Evolutionary conservation across 2,888 invertebrate genomes (phyloP).

Genomic region (Proisotoma minuta): DNA sequence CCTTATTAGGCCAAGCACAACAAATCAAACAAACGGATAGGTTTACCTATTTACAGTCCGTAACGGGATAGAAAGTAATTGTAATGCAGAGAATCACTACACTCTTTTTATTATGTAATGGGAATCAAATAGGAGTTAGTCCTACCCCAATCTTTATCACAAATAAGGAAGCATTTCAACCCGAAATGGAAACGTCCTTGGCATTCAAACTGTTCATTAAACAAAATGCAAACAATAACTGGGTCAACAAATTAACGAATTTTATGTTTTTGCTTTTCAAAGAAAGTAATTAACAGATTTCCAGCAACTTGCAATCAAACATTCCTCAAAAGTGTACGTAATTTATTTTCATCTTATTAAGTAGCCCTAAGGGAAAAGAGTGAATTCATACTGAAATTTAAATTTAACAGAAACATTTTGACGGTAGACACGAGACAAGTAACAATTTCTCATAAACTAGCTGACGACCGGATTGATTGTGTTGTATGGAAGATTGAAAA

Average conservation of each 20-base stretch:
- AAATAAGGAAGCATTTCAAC: no score
- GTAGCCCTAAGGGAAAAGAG: no score
- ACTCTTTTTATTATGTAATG: conserved; percentile 4
- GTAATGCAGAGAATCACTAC: conserved; percentile 8
- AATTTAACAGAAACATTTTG: no score
- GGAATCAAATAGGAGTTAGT: not conserved
- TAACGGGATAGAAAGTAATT: conserved; percentile 17
- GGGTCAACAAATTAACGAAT: conserved; percentile 13
- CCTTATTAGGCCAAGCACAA: conserved; percentile 35
- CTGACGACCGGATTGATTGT: not conserved
- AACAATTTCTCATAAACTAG: no score
- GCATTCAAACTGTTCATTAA: conserved; percentile 18
- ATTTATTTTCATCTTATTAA: no score
- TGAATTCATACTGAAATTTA: no score
- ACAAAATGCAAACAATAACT: not conserved
- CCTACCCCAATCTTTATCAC: conserved; percentile 41
- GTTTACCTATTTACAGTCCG: conserved; percentile 12
- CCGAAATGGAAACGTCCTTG: conserved; percentile 39
- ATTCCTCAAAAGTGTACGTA: no score
- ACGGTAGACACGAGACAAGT: no score
- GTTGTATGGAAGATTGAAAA: not conserved
- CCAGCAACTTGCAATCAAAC: no score
- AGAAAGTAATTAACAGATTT: no score
- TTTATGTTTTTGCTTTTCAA: no score
- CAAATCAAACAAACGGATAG: conserved; percentile 11